Percentiles rank a stretch among this genome's conserved stretches.
phyloP scores from a whole-genome alignment of 2,888 invertebrate genomes.

The Athalia rosae region DNA sequence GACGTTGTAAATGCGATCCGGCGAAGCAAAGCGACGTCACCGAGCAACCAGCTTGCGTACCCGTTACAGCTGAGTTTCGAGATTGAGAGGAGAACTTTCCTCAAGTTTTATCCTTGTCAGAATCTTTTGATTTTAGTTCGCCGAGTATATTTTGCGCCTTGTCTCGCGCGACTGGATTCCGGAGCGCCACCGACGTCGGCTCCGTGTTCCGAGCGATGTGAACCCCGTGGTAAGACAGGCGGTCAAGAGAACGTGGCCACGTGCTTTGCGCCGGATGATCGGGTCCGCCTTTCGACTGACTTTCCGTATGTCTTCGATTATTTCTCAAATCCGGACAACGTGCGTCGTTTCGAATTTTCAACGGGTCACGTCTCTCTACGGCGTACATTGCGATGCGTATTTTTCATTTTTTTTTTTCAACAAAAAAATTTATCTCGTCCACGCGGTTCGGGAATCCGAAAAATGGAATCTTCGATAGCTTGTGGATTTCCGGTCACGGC shows the following conservation, averaged over 20 bases:
- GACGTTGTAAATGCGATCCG: too few relatives aligned
- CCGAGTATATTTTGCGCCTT: constrained; percentile 39
- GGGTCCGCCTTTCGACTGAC: neutral
- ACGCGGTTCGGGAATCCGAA: constrained; percentile 4
- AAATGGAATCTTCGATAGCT: too few relatives aligned
- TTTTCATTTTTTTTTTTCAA: too few relatives aligned
- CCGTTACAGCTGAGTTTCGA: constrained; percentile 8
- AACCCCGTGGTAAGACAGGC: constrained; percentile 45
- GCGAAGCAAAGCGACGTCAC: too few relatives aligned
- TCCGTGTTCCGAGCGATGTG: constrained; percentile 19
- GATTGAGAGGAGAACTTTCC: neutral
- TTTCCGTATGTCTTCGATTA: neutral
- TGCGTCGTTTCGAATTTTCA: too few relatives aligned
- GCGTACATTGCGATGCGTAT: too few relatives aligned
- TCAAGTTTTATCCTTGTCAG: constrained; percentile 16
- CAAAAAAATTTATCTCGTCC: too few relatives aligned
- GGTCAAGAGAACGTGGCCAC: constrained; percentile 38
- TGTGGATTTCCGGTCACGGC: too few relatives aligned
- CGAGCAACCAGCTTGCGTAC: neutral
- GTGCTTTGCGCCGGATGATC: constrained; percentile 14
- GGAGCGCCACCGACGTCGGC: neutral
- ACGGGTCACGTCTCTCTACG: too few relatives aligned
- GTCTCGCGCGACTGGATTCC: constrained; percentile 30
- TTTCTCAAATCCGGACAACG: too few relatives aligned
- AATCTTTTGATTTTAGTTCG: neutral